A percentile compares a stretch with the other conserved stretches of the same genome.
Evolutionary conservation across 2,113 vertebrate genomes (phyloP).

Genomic region (Trichechus manatus): DNA sequence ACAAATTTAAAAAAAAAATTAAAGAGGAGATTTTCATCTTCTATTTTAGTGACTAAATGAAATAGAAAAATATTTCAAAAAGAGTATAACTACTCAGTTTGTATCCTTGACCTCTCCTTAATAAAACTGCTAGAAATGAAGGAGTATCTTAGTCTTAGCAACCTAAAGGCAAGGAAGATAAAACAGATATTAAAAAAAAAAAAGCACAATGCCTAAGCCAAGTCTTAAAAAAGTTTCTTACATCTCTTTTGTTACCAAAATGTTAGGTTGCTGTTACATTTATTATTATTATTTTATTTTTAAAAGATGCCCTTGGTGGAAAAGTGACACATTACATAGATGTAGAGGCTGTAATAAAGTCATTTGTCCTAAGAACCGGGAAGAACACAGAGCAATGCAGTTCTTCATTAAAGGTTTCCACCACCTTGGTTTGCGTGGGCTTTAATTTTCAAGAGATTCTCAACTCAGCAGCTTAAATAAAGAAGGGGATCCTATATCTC

Average conservation of each 20-base stretch:
- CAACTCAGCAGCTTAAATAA: background rate
- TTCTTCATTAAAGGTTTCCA: background rate
- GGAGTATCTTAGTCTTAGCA: background rate
- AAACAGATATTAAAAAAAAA: background rate
- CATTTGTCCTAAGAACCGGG: background rate
- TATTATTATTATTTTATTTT: slow-evolving; percentile 10
- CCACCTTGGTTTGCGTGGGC: background rate
- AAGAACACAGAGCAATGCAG: background rate
- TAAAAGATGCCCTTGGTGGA: background rate
- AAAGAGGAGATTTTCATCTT: background rate
- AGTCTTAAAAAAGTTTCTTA: background rate
- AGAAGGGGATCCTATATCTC: background rate
- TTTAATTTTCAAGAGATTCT: background rate
- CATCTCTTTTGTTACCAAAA: background rate
- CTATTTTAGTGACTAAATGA: background rate
- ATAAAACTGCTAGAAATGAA: slow-evolving; percentile 31
- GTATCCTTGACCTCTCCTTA: background rate
- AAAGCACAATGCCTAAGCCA: background rate
- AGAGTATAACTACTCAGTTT: background rate
- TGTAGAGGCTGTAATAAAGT: background rate
- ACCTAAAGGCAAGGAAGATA: background rate
- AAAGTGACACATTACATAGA: background rate
- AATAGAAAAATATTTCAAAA: background rate
- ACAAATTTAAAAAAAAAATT: background rate
- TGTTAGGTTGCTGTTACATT: background rate